These are phyloP conservation scores for Pemphredon lugubris DNA, from an alignment of 2,888 invertebrate species.

Conservation along the genomic window DNA sequence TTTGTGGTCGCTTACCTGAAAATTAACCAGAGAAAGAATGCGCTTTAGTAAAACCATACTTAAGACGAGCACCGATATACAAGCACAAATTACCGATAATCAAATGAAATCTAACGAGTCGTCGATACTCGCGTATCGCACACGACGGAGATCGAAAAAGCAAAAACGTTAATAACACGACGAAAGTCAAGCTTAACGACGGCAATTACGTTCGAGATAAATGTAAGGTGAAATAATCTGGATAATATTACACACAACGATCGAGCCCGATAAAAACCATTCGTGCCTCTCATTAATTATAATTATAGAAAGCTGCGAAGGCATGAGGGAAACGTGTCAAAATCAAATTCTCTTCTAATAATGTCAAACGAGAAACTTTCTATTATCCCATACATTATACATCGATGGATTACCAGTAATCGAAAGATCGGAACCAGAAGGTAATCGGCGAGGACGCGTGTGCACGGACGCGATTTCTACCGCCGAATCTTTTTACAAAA, in stretches of 20 bases:
- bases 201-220: background rate
- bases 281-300: background rate
- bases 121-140: too few species aligned
- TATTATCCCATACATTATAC: slow-evolving; percentile 16
- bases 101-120: too few species aligned
- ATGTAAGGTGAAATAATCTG: background rate
- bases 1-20: slow-evolving; percentile 52
- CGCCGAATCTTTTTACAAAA: background rate
- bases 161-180: too few species aligned
- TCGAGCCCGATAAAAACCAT: slow-evolving; percentile 4
- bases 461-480: slow-evolving; percentile 31
- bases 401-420: slow-evolving; percentile 6
- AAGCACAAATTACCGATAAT: too few species aligned
- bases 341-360: slow-evolving; percentile 15
- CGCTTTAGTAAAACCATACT: background rate
- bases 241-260: background rate
- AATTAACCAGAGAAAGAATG: slow-evolving; percentile 37
- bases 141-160: too few species aligned
- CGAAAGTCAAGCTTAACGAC: too few species aligned
- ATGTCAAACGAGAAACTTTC: slow-evolving; percentile 33
- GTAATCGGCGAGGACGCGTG: slow-evolving; percentile 1
- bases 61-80: background rate
- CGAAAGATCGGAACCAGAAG: background rate
- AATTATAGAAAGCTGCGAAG: slow-evolving; percentile 13
- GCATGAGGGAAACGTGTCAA: slow-evolving; percentile 23